A percentile compares a stretch with the other conserved stretches of the same genome.
phyloP scores from a whole-genome alignment of 2,888 invertebrate species.

The Lasioglossum calceatum region DNA sequence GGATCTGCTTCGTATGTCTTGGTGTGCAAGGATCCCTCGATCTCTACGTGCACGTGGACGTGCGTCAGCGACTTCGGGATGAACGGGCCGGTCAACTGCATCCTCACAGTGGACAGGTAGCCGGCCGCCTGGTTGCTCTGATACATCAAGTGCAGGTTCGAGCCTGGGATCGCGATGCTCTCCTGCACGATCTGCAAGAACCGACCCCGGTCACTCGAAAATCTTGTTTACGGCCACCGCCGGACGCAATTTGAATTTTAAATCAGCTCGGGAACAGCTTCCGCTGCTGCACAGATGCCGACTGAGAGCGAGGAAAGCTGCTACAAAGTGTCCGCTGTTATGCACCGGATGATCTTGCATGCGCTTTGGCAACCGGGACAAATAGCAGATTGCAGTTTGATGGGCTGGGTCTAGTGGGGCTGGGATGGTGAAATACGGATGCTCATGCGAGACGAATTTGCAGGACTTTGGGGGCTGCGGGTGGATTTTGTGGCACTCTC shows the following conservation, averaged over 20 bases:
- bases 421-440: not conserved
- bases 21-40: conserved; percentile 96
- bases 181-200: conserved; percentile 95
- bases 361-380: not conserved
- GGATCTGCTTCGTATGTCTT: conserved; percentile 98
- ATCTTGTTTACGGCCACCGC: conserved; percentile 14
- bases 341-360: conserved; percentile 2
- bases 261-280: conserved; percentile 1
- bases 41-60: conserved; percentile 96
- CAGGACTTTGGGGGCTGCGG: not conserved
- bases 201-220: not conserved
- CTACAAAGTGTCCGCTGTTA: conserved; percentile 1
- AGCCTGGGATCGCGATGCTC: conserved; percentile 96
- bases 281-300: not conserved
- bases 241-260: conserved; percentile 42
- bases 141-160: conserved; percentile 96
- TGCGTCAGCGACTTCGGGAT: conserved; percentile 93
- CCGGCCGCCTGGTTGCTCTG: conserved; percentile 98
- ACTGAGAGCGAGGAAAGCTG: not conserved
- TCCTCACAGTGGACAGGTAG: conserved; percentile 96
- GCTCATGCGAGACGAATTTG: not conserved
- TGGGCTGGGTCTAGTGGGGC: not conserved
- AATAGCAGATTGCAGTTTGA: conserved; percentile 9
- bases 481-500: not conserved
- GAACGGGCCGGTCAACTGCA: conserved; percentile 92